Evolutionary conservation across 2,888 invertebrate species (phyloP).

Genomic region (Drosophila kokeensis): DNA sequence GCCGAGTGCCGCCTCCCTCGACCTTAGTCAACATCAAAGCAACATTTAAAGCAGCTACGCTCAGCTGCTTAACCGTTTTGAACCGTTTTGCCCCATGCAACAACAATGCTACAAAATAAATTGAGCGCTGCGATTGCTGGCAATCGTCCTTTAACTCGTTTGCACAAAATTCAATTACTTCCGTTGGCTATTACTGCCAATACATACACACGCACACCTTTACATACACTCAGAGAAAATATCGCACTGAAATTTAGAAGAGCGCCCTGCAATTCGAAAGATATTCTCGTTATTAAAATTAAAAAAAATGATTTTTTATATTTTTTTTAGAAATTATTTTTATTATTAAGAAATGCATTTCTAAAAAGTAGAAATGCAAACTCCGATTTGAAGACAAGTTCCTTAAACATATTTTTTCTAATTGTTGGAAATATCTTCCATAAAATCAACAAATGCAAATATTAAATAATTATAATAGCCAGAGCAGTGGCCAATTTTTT

Average conservation of each 20-base stretch:
- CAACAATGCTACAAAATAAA: slow-evolving; percentile 73
- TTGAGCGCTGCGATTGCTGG: slow-evolving; percentile 66
- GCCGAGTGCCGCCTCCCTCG: too few relatives aligned
- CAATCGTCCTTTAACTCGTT: slow-evolving; percentile 72
- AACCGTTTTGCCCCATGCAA: slow-evolving; percentile 15
- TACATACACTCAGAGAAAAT: not conserved
- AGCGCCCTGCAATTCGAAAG: too few relatives aligned
- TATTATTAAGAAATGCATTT: too few relatives aligned
- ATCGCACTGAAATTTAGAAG: not conserved
- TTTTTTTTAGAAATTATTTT: too few relatives aligned
- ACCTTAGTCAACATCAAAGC: slow-evolving; percentile 27
- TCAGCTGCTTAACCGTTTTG: slow-evolving; percentile 32
- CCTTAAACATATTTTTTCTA: not conserved
- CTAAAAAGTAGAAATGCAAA: not conserved
- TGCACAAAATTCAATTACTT: slow-evolving; percentile 79
- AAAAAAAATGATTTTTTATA: too few relatives aligned
- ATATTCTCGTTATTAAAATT: too few relatives aligned
- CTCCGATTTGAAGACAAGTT: not conserved
- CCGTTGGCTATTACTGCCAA: slow-evolving; percentile 69
- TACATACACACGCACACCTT: slow-evolving; percentile 43
- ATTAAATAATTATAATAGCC: too few relatives aligned
- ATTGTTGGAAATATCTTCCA: not conserved
- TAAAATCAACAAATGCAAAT: not conserved
- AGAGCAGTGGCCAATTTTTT: not conserved
- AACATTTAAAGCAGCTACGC: slow-evolving; percentile 27